Percentiles rank a stretch among this genome's conserved stretches.
Conservation (phyloP, 1,140 invertebrate genomes). For the Drosophila leontia region DNA sequence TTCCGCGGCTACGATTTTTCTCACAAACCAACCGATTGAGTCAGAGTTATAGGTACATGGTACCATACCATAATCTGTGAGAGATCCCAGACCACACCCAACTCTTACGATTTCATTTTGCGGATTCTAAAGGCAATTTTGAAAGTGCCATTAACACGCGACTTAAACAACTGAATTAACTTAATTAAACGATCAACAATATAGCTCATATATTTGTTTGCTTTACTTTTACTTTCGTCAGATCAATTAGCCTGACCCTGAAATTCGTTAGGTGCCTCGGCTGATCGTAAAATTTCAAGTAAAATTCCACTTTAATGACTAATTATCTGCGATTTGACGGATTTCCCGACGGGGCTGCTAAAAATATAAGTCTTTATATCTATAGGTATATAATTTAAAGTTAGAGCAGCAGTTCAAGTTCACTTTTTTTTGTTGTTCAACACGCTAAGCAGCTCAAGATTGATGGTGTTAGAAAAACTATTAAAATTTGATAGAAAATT, state of each 20-base stretch:
- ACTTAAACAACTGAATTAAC: conserved; percentile 67
- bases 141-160: conserved; percentile 64
- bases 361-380: background rate
- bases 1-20: conserved; percentile 54
- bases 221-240: conserved; percentile 73
- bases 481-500: conserved; percentile 28
- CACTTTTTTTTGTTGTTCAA: background rate
- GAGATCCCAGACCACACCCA: conserved; percentile 48
- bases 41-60: conserved; percentile 25
- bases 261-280: conserved; percentile 1
- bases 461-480: conserved; percentile 22
- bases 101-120: conserved; percentile 36
- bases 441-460: conserved; percentile 10
- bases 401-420: conserved; percentile 15
- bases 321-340: conserved; percentile 52
- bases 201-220: conserved; percentile 30
- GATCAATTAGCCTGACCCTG: conserved; percentile 28
- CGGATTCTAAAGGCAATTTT: conserved; percentile 35
- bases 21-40: conserved; percentile 56
- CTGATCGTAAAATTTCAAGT: conserved; percentile 18
- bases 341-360: conserved; percentile 22
- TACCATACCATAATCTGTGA: conserved; percentile 8
- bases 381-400: conserved; percentile 5
- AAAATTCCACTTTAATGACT: conserved; percentile 20
- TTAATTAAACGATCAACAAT: conserved; percentile 57